A percentile compares a stretch with the other conserved stretches of the same genome.
phyloP scores from a whole-genome alignment of 2,113 vertebrate genomes.

The Alethe diademata region DNA sequence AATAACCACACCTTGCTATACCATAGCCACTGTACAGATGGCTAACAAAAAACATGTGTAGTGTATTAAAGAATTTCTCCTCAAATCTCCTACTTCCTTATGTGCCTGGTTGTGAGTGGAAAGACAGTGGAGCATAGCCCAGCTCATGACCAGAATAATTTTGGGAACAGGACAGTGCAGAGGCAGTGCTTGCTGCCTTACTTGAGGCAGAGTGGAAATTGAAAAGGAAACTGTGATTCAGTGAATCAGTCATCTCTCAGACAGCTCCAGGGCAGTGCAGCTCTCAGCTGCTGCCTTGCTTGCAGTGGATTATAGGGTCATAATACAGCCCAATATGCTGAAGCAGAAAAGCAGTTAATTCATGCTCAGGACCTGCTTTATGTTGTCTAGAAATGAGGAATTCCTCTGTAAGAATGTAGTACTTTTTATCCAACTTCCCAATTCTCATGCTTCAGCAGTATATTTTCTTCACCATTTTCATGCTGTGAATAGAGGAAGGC shows the following conservation, averaged over 20 bases:
- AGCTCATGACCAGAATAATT: neutral
- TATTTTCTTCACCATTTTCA: neutral
- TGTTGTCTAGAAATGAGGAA: slow-evolving; percentile 30
- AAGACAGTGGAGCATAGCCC: neutral
- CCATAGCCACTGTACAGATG: neutral
- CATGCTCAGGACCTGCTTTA: neutral
- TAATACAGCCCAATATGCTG: neutral
- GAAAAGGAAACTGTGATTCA: neutral
- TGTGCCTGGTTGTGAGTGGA: neutral
- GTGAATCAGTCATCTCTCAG: neutral
- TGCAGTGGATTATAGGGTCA: neutral
- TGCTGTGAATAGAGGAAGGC: neutral
- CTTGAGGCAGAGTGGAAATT: neutral
- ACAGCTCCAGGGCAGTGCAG: neutral
- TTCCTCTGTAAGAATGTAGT: slow-evolving; percentile 1
- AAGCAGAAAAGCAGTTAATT: slow-evolving; percentile 16
- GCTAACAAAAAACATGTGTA: neutral
- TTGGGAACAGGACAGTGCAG: neutral
- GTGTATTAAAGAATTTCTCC: neutral
- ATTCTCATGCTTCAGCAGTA: slow-evolving; percentile 4
- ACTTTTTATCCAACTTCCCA: slow-evolving; percentile 2
- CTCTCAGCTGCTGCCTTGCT: neutral
- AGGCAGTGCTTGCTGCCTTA: neutral
- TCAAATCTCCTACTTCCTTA: neutral
- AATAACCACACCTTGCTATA: neutral